Percentiles rank a stretch among this genome's conserved stretches.
Evolutionary conservation across 2,797 vertebrate species (phyloP).

Genomic region (Alosa sapidissima): DNA sequence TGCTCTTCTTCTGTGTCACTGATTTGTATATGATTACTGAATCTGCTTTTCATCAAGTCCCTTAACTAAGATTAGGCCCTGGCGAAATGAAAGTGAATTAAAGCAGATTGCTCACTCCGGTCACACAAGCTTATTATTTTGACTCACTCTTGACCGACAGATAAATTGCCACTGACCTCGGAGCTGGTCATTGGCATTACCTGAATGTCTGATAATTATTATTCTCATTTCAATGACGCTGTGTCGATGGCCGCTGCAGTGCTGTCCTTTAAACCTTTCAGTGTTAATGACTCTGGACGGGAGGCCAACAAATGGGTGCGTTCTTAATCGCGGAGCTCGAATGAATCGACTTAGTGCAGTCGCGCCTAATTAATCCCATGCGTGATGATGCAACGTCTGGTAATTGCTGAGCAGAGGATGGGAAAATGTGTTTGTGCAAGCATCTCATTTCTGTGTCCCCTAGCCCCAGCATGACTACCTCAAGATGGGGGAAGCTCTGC

Average conservation of each 20-base stretch:
- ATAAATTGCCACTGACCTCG: slow-evolving; percentile 9
- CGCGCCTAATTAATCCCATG: slow-evolving; percentile 76
- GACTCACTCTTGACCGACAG: not conserved
- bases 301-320: slow-evolving; percentile 50
- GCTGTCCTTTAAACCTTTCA: slow-evolving; percentile 51
- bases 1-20: not conserved
- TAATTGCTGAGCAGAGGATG: slow-evolving; percentile 70
- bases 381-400: slow-evolving; percentile 82
- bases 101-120: not conserved
- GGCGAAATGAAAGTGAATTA: slow-evolving; percentile 2
- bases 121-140: slow-evolving; percentile 13
- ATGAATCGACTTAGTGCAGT: slow-evolving; percentile 66
- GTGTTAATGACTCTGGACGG: slow-evolving; percentile 42
- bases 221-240: not conserved
- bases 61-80: not conserved
- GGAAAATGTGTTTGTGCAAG: slow-evolving; percentile 64
- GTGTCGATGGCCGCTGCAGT: slow-evolving; percentile 29
- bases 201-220: slow-evolving; percentile 16
- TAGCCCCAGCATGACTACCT: not conserved
- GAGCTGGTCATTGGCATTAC: not conserved
- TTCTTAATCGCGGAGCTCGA: slow-evolving; percentile 57
- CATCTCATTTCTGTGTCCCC: slow-evolving; percentile 22
- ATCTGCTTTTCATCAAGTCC: not conserved
- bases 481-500: not conserved
- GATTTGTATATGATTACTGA: not conserved